Evolutionary conservation across 2,113 vertebrate genomes (phyloP), one percentile per base, ranked within the genome.

Genomic region (Columbina picui): DNA sequence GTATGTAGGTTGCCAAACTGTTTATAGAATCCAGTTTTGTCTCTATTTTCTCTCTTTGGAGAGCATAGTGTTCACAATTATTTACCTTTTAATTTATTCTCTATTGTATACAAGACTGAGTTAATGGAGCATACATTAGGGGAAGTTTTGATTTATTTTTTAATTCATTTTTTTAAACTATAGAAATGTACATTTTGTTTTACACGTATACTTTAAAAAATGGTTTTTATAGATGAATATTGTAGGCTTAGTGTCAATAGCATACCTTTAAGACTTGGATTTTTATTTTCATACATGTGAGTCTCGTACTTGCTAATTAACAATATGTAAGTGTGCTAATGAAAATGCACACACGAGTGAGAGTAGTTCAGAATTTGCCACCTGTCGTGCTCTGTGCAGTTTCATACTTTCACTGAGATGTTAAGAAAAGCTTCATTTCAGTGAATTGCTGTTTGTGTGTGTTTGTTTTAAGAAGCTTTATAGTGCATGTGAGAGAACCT

Each of bases 401-500:
- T 95, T 93, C 41, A 67, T 77, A n/a, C 76, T 75, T 85, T 89
- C 85, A 25, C 34, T 55, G 60, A 61, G 75, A 84, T 3, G 14
- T 68, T 84, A 89, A 95, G 76, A 94, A 89, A 93, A 83, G 32
- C 14, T 88, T 89, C 3, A 30, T 55, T 80, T 96, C 49, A 36
- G 32, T 93, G 65, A 90, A 45, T 70, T 93, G 10, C 52, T 87
- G 9, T 57, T 76, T 47, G 14, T 78, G 5, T 56, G 15, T 52
- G 50, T 26, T 47, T 47, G 2, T 6, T 56, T 84, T 38, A 89
- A 73, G 78, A 30, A 63, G 27, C 45, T 80, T 60, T 87, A 12
- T 56, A 32, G 47, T 45, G 34, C 70, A 50, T 76, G 27, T 61
- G 75, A 32, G 7, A 75, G 70, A 96, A 89, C 45, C 18, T 79